A percentile compares a stretch with the other conserved stretches of the same genome.
Evolutionary conservation across 2,113 vertebrate species (phyloP).

Genomic region (Osmerus eperlanus): DNA sequence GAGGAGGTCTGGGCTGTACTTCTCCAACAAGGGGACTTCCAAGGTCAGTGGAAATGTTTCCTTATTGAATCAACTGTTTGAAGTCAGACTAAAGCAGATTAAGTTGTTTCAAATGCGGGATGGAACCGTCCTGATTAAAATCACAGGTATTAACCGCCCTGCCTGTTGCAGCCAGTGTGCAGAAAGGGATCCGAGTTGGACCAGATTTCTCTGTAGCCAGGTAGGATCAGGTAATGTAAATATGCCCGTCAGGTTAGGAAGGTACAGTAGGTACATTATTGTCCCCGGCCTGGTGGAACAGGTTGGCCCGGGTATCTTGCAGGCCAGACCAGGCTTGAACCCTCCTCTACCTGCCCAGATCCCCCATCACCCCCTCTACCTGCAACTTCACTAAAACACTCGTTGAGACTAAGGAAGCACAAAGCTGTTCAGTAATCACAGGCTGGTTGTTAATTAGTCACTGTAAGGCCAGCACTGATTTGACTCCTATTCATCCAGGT

Average conservation of each 20-base stretch:
- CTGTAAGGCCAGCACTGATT: background rate
- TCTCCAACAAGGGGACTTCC: constrained; percentile 94
- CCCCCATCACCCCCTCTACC: constrained; percentile 17
- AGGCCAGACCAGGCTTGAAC: constrained; percentile 56
- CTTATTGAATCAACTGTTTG: background rate
- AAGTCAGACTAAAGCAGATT: no score
- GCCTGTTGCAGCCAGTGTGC: no score
- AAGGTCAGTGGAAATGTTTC: constrained; percentile 77
- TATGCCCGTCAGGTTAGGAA: constrained; percentile 33
- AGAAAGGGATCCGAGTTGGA: no score
- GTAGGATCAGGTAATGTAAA: constrained; percentile 24
- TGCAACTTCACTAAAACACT: no score
- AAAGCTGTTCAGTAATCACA: no score
- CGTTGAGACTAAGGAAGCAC: no score
- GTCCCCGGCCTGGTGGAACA: constrained; percentile 43
- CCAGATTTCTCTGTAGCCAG: background rate
- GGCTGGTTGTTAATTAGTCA: no score
- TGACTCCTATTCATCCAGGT: constrained; percentile 24
- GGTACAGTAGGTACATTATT: constrained; percentile 25
- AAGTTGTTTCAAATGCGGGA: no score
- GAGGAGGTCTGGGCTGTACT: constrained; percentile 94
- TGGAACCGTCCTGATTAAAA: no score
- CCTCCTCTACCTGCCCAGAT: constrained; percentile 33
- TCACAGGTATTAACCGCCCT: no score
- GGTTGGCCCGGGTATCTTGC: constrained; percentile 64